Conservation (phyloP, 2,888 invertebrate genomes). For the Conus canariensis region DNA sequence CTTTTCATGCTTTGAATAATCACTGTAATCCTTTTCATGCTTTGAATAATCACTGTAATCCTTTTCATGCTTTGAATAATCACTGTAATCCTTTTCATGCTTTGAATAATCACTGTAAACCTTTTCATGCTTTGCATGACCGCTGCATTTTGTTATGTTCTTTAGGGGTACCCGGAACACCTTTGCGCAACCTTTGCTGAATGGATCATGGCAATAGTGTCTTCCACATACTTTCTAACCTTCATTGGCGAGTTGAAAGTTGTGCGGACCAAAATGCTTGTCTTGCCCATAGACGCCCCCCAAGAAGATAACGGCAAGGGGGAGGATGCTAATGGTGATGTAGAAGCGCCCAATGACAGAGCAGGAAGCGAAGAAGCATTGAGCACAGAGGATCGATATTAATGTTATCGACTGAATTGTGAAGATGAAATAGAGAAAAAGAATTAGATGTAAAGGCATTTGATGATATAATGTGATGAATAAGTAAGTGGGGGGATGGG, state of each 20-base stretch:
- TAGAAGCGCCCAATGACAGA: background rate
- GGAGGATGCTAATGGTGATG: background rate
- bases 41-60: too few relatives aligned
- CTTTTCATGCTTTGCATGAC: too few relatives aligned
- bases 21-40: too few relatives aligned
- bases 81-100: too few relatives aligned
- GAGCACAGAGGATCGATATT: background rate
- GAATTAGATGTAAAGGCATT: background rate
- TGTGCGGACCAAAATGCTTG: background rate
- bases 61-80: too few relatives aligned
- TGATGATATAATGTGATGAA: too few relatives aligned
- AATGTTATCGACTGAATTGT: background rate
- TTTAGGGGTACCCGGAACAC: slow-evolving; percentile 38
- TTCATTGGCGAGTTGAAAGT: slow-evolving; percentile 26
- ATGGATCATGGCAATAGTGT: slow-evolving; percentile 34
- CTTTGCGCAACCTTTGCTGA: slow-evolving; percentile 24
- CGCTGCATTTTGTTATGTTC: background rate
- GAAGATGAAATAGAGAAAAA: background rate
- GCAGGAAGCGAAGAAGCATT: slow-evolving; percentile 9
- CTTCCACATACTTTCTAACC: slow-evolving; percentile 28
- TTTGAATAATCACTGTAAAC: too few relatives aligned
- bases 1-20: too few relatives aligned
- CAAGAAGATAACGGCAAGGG: background rate
- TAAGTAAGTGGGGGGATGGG: background rate
- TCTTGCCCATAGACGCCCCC: background rate